phyloP scores from a whole-genome alignment of 2,888 invertebrate species.

The Rhagonycha lutea region DNA sequence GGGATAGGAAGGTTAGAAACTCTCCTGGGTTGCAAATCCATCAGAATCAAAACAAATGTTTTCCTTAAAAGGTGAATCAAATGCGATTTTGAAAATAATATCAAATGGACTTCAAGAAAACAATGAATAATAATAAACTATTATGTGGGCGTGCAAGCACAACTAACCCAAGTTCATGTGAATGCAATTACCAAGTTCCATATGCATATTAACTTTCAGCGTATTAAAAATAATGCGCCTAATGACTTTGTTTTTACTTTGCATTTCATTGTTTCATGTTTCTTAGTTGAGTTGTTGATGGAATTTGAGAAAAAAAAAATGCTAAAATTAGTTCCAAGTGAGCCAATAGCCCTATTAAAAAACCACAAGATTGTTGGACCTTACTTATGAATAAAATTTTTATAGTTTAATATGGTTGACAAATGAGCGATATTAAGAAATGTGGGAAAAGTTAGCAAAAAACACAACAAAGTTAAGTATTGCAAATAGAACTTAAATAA shows the following conservation, averaged over 20 bases:
- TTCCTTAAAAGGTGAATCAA: no score
- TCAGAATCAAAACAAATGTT: no score
- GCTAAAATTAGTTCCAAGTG: neutral
- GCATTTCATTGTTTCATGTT: neutral
- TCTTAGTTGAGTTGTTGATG: neutral
- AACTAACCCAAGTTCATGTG: conserved; percentile 15
- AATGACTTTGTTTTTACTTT: conserved; percentile 11
- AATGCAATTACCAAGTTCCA: conserved; percentile 12
- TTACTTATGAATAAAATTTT: neutral
- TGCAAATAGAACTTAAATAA: conserved; percentile 52
- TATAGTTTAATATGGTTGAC: neutral
- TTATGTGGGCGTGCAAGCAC: neutral
- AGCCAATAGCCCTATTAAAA: neutral
- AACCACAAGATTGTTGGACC: neutral
- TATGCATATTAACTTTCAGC: conserved; percentile 11
- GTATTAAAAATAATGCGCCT: conserved; percentile 12
- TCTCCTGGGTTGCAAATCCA: no score
- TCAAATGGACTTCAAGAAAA: neutral
- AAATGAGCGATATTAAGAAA: neutral
- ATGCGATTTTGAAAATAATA: neutral
- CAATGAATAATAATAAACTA: conserved; percentile 35
- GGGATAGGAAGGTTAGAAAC: no score
- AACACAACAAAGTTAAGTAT: conserved; percentile 26
- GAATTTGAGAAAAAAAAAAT: neutral
- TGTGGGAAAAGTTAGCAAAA: neutral